Evolutionary conservation across 2,797 vertebrate genomes (phyloP).

Genomic region (Melanotaenia pygmaea): DNA sequence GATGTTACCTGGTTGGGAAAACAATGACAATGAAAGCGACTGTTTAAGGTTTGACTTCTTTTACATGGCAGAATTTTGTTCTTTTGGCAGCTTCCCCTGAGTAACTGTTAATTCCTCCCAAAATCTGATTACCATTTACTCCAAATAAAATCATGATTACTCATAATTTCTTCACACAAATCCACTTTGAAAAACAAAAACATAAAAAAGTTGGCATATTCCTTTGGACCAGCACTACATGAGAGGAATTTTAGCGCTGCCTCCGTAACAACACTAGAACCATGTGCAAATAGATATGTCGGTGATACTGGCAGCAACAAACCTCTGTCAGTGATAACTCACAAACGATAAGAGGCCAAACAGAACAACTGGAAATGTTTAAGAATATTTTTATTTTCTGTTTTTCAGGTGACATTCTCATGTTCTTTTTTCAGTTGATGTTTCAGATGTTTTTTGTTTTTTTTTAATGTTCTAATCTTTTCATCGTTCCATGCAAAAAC

Average conservation of each 20-base stretch:
- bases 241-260: not conserved
- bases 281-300: not conserved
- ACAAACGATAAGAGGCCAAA: not conserved
- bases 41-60: not conserved
- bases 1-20: not conserved
- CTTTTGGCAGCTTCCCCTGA: not conserved
- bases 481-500: conserved; percentile 60
- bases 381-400: conserved; percentile 77
- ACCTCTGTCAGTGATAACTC: not conserved
- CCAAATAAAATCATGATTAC: not conserved
- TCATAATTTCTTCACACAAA: not conserved
- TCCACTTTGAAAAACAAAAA: not conserved
- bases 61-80: not conserved
- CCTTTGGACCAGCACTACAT: not conserved
- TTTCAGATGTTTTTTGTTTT: conserved; percentile 70
- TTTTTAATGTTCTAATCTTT: conserved; percentile 30
- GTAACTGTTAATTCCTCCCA: not conserved
- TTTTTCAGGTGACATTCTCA: conserved; percentile 48
- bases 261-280: not conserved
- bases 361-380: conserved; percentile 2
- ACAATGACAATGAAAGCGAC: not conserved
- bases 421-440: conserved; percentile 77
- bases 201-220: not conserved
- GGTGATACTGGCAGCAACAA: not conserved
- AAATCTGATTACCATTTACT: not conserved